Conservation (phyloP, 2,888 invertebrate species). For the Netelia fuscicornis region DNA sequence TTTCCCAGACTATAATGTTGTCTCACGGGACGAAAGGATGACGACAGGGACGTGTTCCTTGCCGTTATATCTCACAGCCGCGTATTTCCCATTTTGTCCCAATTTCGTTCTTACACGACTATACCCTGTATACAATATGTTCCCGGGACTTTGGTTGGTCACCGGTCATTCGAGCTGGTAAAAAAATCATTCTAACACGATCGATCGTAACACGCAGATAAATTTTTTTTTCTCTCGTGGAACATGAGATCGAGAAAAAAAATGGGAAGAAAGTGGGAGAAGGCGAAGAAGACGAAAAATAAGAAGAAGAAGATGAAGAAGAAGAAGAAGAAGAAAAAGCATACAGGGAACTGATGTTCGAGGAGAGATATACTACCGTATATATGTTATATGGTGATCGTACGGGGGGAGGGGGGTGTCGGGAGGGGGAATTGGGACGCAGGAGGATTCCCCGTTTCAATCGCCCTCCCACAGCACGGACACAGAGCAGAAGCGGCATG, state of each 20-base stretch:
- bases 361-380: slow-evolving; percentile 54
- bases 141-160: neutral
- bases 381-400: slow-evolving; percentile 11
- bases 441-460: slow-evolving; percentile 49
- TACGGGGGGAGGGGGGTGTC: slow-evolving; percentile 10
- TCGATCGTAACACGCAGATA: slow-evolving; percentile 65
- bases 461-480: slow-evolving; percentile 39
- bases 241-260: slow-evolving; percentile 39
- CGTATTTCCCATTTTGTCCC: slow-evolving; percentile 55
- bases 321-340: slow-evolving; percentile 24
- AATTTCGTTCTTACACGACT: slow-evolving; percentile 39
- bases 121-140: slow-evolving; percentile 1
- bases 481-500: slow-evolving; percentile 51
- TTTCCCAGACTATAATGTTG: slow-evolving; percentile 65
- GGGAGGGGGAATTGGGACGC: slow-evolving; percentile 24
- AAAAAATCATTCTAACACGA: slow-evolving; percentile 58
- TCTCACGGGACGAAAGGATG: slow-evolving; percentile 47
- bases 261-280: slow-evolving; percentile 13
- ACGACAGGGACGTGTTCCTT: slow-evolving; percentile 42
- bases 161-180: slow-evolving; percentile 34
- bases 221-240: slow-evolving; percentile 18
- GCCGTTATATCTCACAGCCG: slow-evolving; percentile 38
- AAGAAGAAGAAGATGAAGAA: slow-evolving; percentile 2
- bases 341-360: slow-evolving; percentile 37
- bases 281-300: slow-evolving; percentile 1